A percentile compares a stretch with the other conserved stretches of the same genome.
Conservation (phyloP, 2,113 vertebrate genomes). For the Zosterops japonicus region DNA sequence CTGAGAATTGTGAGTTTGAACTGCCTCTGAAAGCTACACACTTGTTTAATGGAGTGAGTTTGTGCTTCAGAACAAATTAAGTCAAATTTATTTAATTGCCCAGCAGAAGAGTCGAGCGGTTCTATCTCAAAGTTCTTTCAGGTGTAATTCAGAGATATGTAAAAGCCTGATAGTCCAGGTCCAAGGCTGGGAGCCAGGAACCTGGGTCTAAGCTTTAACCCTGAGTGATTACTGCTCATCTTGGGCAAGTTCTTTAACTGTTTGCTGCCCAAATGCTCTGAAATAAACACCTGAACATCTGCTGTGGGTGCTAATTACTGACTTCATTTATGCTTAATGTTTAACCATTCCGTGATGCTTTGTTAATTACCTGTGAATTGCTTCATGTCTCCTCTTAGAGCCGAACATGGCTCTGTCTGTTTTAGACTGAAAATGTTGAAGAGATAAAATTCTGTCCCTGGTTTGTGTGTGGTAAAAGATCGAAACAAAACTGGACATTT, state of each 20-base stretch:
- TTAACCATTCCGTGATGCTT: not conserved
- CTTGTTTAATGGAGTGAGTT: not conserved
- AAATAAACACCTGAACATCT: not conserved
- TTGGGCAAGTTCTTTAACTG: not conserved
- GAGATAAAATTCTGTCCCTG: not conserved
- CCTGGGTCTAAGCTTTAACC: not conserved
- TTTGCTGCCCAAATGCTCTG: not conserved
- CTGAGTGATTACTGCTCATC: not conserved
- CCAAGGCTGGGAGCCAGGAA: not conserved
- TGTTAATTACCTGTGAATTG: not conserved
- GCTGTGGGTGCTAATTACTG: not conserved
- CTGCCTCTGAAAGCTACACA: not conserved
- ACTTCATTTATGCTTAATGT: not conserved
- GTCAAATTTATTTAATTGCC: constrained; percentile 14
- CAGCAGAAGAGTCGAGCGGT: not conserved
- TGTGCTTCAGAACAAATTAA: constrained; percentile 11
- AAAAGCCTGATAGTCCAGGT: not conserved
- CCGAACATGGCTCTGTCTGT: not conserved
- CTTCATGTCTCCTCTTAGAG: not conserved
- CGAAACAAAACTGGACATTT: not conserved
- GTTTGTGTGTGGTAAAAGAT: not conserved
- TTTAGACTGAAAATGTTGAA: not conserved
- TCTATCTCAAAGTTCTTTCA: constrained; percentile 20
- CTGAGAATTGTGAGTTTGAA: not conserved
- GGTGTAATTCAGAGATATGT: not conserved